Base-by-base conservation (phyloP, 2,797 vertebrate species). In the Hephaestus fuliginosus region DNA sequence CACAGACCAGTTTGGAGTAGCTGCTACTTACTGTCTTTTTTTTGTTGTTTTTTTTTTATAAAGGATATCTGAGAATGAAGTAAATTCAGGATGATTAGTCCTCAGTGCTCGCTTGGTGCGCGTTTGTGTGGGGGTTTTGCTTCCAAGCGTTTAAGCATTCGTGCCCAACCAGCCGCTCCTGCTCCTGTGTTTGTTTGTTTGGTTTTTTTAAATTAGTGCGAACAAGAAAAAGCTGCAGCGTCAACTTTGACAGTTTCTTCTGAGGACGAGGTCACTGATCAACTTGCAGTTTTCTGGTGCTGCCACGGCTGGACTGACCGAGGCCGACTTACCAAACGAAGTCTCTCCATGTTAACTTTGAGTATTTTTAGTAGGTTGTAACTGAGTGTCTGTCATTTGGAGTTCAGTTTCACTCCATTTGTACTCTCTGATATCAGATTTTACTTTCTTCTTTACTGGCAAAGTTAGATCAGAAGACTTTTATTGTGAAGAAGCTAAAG, bases 331-430 rank as follows among this genome's bases (percentile, higher is more conserved):
- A 33, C 30, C 5, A 33, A 33, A 33, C 2, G 5, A 33, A 33
- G 30, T 33, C 8, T 57, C 13, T 25, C 3, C 22, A 7, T 41
- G 41, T 53, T 3, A 41, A 17, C 62, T 39, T 12, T 28, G 4
- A 55, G 17, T 53, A 36, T 62, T 80, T 4, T 80, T 4, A 44
- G 44, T 62, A 52, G 48, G 8, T 25, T 17, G 17, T 15, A 33
- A 77, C 3, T 44, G 17, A 70, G 43, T 33, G 30, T 22, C 8
- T 36, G 17, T 28, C 0, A 17, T 60, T 14, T 53, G 17, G 36
- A 48, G 13, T 18, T 71, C 5, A 70, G 6, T 70, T 62, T 75
- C 49, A 30, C 46, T 53, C 15, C 25, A n/a, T 67, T 61, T 67
- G 30, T n/a, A 11, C 18, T 33, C 15, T 70, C 25, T 1, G 2